A percentile compares a stretch with the other conserved stretches of the same genome.
Evolutionary conservation across 2,113 vertebrate genomes (phyloP).

Genomic region (Xiphorhynchus elegans): DNA sequence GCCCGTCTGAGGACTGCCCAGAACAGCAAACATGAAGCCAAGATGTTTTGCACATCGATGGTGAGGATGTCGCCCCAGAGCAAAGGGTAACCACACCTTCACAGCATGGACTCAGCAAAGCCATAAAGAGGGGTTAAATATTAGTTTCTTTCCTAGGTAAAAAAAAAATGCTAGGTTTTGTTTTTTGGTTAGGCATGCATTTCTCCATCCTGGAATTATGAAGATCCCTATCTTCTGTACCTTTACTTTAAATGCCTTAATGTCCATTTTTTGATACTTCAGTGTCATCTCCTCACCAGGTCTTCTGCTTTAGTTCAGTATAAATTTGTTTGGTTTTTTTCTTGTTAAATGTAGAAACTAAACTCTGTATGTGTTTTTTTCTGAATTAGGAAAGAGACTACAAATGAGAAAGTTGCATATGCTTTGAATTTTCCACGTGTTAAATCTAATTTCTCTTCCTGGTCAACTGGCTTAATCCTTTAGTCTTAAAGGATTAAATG

Average conservation of each 20-base stretch:
- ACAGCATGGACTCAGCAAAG: neutral
- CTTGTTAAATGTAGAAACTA: neutral
- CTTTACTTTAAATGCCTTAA: neutral
- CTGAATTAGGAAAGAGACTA: neutral
- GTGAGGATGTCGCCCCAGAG: neutral
- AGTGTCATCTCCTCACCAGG: neutral
- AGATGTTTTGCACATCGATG: neutral
- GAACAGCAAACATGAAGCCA: neutral
- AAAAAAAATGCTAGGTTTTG: neutral
- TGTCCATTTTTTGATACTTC: neutral
- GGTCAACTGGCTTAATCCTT: constrained; percentile 53
- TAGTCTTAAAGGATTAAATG: constrained; percentile 68
- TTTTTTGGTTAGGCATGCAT: neutral
- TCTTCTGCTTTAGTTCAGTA: neutral
- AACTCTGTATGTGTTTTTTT: neutral
- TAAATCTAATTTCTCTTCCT: constrained; percentile 62
- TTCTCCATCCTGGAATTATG: neutral
- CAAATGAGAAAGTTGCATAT: neutral
- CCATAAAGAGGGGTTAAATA: neutral
- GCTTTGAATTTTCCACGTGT: constrained; percentile 45
- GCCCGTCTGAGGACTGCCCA: neutral
- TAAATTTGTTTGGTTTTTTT: neutral
- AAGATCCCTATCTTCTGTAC: neutral
- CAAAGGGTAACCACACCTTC: neutral
- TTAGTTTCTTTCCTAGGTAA: neutral